These are phyloP conservation scores for Portevinia maculata DNA, from an alignment of 2,888 invertebrate genomes.

Conservation along the genomic window DNA sequence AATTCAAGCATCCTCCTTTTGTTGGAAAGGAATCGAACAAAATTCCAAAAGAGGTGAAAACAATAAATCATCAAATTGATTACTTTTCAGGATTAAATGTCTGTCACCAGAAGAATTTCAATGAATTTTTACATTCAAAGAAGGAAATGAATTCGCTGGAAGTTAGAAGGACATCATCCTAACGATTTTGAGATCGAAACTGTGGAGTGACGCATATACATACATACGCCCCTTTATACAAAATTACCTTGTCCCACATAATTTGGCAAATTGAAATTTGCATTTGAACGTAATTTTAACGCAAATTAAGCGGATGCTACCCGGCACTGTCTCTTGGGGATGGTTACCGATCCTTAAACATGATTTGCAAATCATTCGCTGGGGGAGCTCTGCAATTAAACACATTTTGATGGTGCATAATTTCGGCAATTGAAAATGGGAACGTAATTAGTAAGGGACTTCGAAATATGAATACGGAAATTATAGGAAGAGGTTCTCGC, in stretches of 20 bases:
- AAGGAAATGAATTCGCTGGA: background rate
- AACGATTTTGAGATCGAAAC: background rate
- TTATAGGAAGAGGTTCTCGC: conserved; percentile 2
- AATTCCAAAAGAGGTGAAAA: background rate
- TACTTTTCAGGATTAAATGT: background rate
- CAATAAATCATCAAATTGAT: background rate
- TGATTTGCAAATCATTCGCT: conserved; percentile 50
- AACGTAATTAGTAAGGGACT: conserved; percentile 40
- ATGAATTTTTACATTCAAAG: background rate
- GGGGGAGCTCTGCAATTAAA: conserved; percentile 46
- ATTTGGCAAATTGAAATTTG: conserved; percentile 56
- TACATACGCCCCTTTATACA: background rate
- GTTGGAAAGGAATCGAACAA: background rate
- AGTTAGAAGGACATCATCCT: background rate
- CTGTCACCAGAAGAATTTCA: background rate
- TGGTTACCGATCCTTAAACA: conserved; percentile 49
- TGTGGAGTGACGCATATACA: background rate
- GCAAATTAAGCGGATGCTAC: conserved; percentile 51
- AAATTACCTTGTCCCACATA: conserved; percentile 44
- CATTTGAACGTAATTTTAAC: conserved; percentile 49
- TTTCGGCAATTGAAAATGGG: conserved; percentile 43
- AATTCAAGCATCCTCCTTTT: background rate
- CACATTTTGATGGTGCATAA: conserved; percentile 58
- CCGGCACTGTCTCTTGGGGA: conserved; percentile 7
- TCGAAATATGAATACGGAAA: conserved; percentile 36